phyloP scores from a whole-genome alignment of 2,113 vertebrate species.

The Antechinus flavipes region DNA sequence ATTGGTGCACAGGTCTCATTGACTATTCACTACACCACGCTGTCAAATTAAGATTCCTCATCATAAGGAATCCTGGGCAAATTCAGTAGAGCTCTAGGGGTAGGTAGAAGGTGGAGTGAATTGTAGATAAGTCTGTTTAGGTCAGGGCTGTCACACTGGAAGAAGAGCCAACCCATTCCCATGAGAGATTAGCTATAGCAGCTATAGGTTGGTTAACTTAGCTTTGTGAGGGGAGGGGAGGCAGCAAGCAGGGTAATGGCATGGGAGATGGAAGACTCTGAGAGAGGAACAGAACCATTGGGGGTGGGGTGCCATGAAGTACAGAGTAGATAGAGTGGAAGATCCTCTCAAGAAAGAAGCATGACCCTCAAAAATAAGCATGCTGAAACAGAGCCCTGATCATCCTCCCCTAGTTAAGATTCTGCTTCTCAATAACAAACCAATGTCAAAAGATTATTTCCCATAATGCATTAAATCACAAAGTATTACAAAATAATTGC shows the following conservation, averaged over 20 bases:
- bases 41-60: not conserved
- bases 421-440: not conserved
- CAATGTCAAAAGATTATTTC: slow-evolving; percentile 4
- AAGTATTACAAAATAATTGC: not conserved
- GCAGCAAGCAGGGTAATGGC: not conserved
- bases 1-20: not conserved
- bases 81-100: not conserved
- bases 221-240: not conserved
- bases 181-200: not conserved
- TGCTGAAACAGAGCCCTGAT: not conserved
- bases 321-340: not conserved
- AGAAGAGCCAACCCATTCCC: not conserved
- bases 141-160: not conserved
- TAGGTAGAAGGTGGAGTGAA: not conserved
- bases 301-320: not conserved
- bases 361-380: not conserved
- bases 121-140: not conserved
- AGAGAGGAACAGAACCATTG: not conserved
- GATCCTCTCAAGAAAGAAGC: not conserved
- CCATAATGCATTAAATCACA: slow-evolving; percentile 33
- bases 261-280: not conserved
- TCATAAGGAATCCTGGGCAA: not conserved
- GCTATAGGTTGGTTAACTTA: not conserved
- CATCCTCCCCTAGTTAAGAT: not conserved
- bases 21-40: not conserved